Evolutionary conservation across 2,113 vertebrate species (phyloP).

Genomic region (Theristicus caerulescens): DNA sequence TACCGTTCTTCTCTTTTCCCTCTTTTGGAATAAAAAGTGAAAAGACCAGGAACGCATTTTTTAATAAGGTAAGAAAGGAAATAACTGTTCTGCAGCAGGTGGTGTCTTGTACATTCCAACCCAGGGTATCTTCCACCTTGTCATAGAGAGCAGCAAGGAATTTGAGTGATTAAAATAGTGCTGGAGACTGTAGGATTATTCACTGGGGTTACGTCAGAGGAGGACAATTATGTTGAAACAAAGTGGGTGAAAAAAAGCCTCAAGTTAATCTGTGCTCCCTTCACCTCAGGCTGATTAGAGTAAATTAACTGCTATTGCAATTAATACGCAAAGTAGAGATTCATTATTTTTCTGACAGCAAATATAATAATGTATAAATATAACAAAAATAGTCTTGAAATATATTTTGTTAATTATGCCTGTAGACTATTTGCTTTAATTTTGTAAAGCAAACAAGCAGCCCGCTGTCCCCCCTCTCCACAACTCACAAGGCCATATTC

Average conservation of each 20-base stretch:
- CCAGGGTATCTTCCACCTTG: not conserved
- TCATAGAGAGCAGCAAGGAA: not conserved
- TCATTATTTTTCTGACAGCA: conserved; percentile 1
- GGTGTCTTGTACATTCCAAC: not conserved
- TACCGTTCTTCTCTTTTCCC: not conserved
- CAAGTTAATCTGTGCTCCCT: conserved; percentile 38
- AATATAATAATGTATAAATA: not conserved
- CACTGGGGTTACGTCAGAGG: not conserved
- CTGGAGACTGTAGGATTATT: not conserved
- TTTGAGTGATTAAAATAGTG: not conserved
- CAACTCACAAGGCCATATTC: not conserved
- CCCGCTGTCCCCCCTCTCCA: too few relatives aligned
- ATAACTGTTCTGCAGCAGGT: not conserved
- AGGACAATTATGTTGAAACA: conserved; percentile 33
- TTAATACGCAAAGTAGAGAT: conserved; percentile 14
- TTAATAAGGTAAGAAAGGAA: not conserved
- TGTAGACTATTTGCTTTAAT: not conserved
- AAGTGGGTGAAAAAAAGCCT: not conserved
- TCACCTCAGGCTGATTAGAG: conserved; percentile 51
- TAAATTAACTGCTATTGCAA: conserved; percentile 35
- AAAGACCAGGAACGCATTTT: not conserved
- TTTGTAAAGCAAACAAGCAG: not conserved
- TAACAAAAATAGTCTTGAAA: not conserved
- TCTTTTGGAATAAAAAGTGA: not conserved
- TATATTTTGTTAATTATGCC: not conserved